A percentile compares a stretch with the other conserved stretches of the same genome.
Evolutionary conservation across 2,888 invertebrate species (phyloP).

Genomic region (Thalpophila matura): DNA sequence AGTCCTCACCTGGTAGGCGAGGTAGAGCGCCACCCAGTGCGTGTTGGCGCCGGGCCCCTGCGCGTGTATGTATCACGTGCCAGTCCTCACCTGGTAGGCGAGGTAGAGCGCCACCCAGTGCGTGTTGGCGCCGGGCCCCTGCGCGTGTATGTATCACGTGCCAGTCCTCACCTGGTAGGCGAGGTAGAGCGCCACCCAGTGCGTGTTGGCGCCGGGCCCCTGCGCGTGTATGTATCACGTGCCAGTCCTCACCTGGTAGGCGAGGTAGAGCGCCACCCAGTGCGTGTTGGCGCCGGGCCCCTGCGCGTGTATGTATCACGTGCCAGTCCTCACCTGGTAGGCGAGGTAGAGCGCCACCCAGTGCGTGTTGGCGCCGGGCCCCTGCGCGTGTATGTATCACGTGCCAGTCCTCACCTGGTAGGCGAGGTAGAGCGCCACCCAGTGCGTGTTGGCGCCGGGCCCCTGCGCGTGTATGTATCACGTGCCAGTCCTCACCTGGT

Average conservation of each 20-base stretch:
- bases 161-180: constrained; percentile 93
- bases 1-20: constrained; percentile 97
- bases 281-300: constrained; percentile 54
- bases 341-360: constrained; percentile 95
- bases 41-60: constrained; percentile 78
- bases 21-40: constrained; percentile 93
- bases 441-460: constrained; percentile 65
- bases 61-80: no score
- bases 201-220: constrained; percentile 86
- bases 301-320: no score
- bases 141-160: no score
- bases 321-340: no score
- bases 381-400: no score
- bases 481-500: no score
- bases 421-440: constrained; percentile 95
- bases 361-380: constrained; percentile 77
- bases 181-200: constrained; percentile 94
- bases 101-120: constrained; percentile 94
- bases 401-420: no score
- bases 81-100: constrained; percentile 96
- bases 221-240: no score
- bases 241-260: constrained; percentile 92
- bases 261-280: constrained; percentile 92
- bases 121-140: constrained; percentile 58
- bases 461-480: no score